Evolutionary conservation across 2,888 invertebrate genomes (phyloP), one percentile per base, ranked within the genome.

Genomic region (Lapara coniferarum): DNA sequence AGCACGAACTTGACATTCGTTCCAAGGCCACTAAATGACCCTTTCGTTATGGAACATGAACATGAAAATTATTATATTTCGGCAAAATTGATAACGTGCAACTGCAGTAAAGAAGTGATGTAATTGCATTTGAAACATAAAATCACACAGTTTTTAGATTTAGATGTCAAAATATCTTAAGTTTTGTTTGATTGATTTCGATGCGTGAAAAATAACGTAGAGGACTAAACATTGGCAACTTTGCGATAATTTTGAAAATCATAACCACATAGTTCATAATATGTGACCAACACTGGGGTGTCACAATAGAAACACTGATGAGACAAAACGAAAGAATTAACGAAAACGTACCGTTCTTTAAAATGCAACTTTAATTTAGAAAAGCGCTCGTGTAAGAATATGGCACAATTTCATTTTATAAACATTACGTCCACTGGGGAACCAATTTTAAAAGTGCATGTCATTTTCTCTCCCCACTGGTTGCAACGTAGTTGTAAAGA

Each of bases 401-500:
- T 57, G 46, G 49, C 63, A 46, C 59, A 16, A 57, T 58, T 68
- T 68, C 52, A 58, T 52, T 68, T 59, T 56, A 57, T 66, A 69
- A 66, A 66, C 63, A 37, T 66, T 14, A 69, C 66, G 66, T 30
- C 66, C 19, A 63, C 25, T 66, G 52, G 52, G 63, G 58, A 69
- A 66, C 52, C 66, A 66, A 71, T 73, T 77, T 75, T 72, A 71
- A 70, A 75, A 70, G 69, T 76, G 71, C 68, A 77, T 73, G 73
- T 76, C 73, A 75, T 77, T 78, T 81, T 79, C 69, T 80, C 80
- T 79, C 78, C 75, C 72, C 71, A 68, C 72, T 69, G 73, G 72
- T 68, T 74, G 71, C 74, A 71, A 76, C 73, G 75, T 71, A 74
- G 73, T 73, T 71, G 79, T 78, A 81, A 82, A 81, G 75, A 78